Percentiles rank a stretch among this genome's conserved stretches.
These are phyloP conservation scores for Drosophila antonietae DNA, from an alignment of 2,888 invertebrate species.

Conservation along the genomic window DNA sequence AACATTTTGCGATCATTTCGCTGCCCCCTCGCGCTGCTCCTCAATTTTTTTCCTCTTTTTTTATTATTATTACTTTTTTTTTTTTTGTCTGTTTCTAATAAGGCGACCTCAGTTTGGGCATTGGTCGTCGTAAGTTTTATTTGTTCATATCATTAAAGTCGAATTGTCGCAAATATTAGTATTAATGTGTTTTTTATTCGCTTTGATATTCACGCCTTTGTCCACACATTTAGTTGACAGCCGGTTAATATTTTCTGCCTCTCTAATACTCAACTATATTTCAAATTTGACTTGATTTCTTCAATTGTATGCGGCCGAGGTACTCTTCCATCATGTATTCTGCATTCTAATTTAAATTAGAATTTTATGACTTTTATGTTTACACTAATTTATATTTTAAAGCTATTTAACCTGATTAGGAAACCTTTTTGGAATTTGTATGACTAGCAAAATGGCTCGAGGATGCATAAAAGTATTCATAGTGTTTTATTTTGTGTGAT, in stretches of 20 bases:
- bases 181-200: constrained; percentile 77
- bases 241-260: constrained; percentile 12
- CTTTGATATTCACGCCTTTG: constrained; percentile 41
- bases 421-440: no score
- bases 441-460: no score
- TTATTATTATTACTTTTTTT: not conserved
- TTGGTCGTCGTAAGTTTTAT: constrained; percentile 37
- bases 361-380: no score
- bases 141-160: constrained; percentile 68
- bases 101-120: constrained; percentile 55
- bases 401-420: no score
- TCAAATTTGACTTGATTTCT: not conserved
- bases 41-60: not conserved
- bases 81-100: constrained; percentile 15
- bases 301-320: not conserved
- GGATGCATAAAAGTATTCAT: no score
- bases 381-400: no score
- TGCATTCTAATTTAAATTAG: no score
- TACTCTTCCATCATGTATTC: no score
- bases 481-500: no score
- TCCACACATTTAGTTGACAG: constrained; percentile 9
- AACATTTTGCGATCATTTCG: constrained; percentile 55
- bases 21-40: not conserved
- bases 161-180: constrained; percentile 77
- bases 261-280: not conserved